phyloP scores from a whole-genome alignment of 35 echinoderm and acorn worm genomes.

The Ptychodera flava region DNA sequence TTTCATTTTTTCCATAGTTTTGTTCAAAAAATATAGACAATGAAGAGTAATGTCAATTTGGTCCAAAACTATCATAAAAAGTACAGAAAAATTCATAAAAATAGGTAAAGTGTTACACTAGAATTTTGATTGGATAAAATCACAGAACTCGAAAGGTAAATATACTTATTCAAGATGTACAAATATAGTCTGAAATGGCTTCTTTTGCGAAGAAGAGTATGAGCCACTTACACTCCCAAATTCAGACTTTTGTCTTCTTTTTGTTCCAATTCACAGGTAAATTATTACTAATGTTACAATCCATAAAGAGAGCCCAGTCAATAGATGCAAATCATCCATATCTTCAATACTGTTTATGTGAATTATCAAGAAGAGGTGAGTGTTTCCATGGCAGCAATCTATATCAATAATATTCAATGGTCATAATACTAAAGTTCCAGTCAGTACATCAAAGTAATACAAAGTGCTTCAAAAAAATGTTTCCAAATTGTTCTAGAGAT shows the following conservation, averaged over 20 bases:
- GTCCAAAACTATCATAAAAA: too few species aligned
- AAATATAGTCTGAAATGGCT: not conserved
- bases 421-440: not conserved
- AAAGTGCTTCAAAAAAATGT: not conserved
- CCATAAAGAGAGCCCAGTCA: conserved; percentile 69
- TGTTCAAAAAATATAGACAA: not conserved
- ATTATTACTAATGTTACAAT: conserved; percentile 92
- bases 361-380: conserved; percentile 72
- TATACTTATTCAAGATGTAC: not conserved
- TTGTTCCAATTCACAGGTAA: conserved; percentile 60
- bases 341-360: conserved; percentile 72
- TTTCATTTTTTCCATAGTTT: too few species aligned
- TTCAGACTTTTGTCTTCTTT: not conserved
- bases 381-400: too few species aligned
- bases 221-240: not conserved
- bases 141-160: not conserved
- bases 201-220: not conserved
- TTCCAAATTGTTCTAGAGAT: not conserved
- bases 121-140: not conserved
- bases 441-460: not conserved
- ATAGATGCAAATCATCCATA: conserved; percentile 54
- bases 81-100: too few species aligned
- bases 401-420: not conserved
- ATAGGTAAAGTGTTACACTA: not conserved
- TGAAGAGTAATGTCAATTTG: not conserved